Conservation (phyloP, 1,140 invertebrate genomes). For the Penaeus indicus region DNA sequence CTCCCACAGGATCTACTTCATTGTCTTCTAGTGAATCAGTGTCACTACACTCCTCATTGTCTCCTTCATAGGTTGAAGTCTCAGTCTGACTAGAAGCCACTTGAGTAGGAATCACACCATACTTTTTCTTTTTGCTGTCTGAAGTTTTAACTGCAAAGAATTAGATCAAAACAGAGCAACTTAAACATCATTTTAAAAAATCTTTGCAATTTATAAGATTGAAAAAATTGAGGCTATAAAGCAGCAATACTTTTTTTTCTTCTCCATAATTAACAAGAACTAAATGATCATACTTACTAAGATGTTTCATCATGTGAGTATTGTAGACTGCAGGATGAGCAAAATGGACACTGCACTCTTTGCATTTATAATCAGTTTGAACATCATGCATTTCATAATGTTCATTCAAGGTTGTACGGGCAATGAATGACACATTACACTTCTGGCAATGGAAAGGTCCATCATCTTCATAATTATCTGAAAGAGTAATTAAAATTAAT, state of each 20-base stretch:
- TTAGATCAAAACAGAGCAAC: background rate
- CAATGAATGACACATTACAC: conserved; percentile 51
- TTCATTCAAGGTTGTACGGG: background rate
- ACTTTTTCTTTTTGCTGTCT: conserved; percentile 24
- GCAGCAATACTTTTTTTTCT: background rate
- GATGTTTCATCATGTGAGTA: conserved; percentile 46
- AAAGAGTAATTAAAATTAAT: background rate
- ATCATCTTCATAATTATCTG: conserved; percentile 46
- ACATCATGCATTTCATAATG: conserved; percentile 35
- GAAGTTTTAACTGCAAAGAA: conserved; percentile 27
- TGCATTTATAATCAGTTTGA: conserved; percentile 32
- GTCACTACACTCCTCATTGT: conserved; percentile 12
- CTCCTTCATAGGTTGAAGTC: background rate
- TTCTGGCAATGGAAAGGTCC: conserved; percentile 53
- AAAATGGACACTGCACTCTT: conserved; percentile 41
- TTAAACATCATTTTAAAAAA: no score
- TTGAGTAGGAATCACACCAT: conserved; percentile 15
- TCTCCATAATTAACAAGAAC: background rate
- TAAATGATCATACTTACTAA: conserved; percentile 18
- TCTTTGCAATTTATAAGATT: no score
- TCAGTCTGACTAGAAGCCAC: background rate
- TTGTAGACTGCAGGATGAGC: conserved; percentile 39
- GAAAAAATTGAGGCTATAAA: no score
- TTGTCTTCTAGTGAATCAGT: conserved; percentile 29
- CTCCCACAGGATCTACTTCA: background rate